Percentiles rank a stretch among this genome's conserved stretches.
Evolutionary conservation across 2,113 vertebrate species (phyloP).

Genomic region (Phalacrocorax aristotelis): DNA sequence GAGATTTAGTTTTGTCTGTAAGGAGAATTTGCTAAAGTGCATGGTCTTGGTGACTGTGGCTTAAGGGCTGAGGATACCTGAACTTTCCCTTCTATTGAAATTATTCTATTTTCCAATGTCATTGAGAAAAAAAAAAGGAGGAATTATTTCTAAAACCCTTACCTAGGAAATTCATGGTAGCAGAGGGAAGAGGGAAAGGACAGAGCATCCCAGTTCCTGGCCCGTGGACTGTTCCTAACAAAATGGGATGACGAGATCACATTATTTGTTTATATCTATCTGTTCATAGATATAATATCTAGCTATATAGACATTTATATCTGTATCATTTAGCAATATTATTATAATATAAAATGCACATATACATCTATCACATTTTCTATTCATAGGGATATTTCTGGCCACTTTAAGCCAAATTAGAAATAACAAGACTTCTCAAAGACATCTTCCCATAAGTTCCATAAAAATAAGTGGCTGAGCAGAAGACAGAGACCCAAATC

Average conservation of each 20-base stretch:
- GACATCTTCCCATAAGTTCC: background rate
- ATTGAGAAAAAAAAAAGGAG: background rate
- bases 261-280: background rate
- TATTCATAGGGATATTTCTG: background rate
- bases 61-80: background rate
- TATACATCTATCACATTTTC: background rate
- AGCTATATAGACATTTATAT: background rate
- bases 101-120: background rate
- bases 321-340: background rate
- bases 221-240: background rate
- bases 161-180: background rate
- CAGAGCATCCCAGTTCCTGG: background rate
- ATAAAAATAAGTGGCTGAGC: background rate
- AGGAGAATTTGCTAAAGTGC: background rate
- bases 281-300: background rate
- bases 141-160: background rate
- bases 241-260: background rate
- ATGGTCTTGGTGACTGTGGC: fast-evolving
- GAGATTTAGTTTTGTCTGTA: background rate
- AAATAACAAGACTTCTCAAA: background rate
- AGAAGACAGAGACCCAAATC: background rate
- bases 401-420: background rate
- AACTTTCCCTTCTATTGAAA: background rate
- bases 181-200: background rate
- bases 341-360: background rate